Base-by-base conservation (phyloP, 2,888 invertebrate genomes). In the Brachycybe producta region DNA sequence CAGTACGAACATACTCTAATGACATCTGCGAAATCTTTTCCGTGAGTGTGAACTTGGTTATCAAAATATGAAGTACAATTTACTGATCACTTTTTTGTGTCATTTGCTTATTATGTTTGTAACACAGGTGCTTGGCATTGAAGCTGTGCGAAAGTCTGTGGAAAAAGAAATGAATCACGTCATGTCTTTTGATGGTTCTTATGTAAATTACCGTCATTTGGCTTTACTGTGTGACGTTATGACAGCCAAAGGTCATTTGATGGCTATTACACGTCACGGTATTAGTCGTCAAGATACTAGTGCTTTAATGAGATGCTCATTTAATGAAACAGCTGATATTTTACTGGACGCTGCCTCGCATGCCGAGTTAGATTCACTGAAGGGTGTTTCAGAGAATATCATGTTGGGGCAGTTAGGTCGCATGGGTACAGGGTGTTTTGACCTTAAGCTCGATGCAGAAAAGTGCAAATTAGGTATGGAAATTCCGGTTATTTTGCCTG, bases 91-190 rank as follows among this genome's bases (percentile, higher is more conserved):
- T 32, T 7, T 30, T 40, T 54, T 44, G 21, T 55, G 56, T 39
- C 28, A 17, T 2, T 47, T n/a, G n/a, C n/a, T n/a, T 58, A 70
- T n/a, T n/a, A n/a, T n/a, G n/a, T n/a, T n/a, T n/a, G n/a, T n/a
- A n/a, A n/a, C n/a, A n/a, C 32, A 53, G 75, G 87, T 94, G 47
- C 71, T 97, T 50, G 98, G 98, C 55, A 99, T 99, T 59, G 98
- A 99, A 68, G 98, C 98, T 65, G 98, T 98, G 40, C 81, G 98
- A 63, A 98, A 98, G 68, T 92, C 95, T 0, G 94, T 99, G 0
- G 98, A 99, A 66, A 92, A 94, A 63, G 98, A 99, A 77, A 98
- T 99, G 95, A 94, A 97, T 65, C 88, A 94, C 62, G 98, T 99
- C 44, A 76, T 99, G 65, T 92, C 94, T 67, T 99, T 99, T 74